Evolutionary conservation across 2,888 invertebrate species (phyloP).

Genomic region (Periphyllus acericola): DNA sequence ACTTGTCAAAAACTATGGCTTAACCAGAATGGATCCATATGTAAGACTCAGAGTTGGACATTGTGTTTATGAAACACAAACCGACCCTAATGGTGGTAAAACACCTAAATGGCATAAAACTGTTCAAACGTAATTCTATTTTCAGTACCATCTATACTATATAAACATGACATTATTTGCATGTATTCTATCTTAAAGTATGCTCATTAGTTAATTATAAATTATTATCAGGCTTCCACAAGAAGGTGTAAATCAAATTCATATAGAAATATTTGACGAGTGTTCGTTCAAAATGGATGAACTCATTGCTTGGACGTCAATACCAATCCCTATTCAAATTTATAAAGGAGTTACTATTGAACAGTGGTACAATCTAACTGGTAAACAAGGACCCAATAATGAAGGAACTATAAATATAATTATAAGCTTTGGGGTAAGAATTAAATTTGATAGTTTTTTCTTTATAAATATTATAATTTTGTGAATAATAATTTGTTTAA

Average conservation of each 20-base stretch:
- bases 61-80: slow-evolving; percentile 94
- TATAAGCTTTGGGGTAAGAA: slow-evolving; percentile 79
- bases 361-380: slow-evolving; percentile 93
- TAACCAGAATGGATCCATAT: slow-evolving; percentile 96
- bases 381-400: slow-evolving; percentile 93
- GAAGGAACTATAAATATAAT: slow-evolving; percentile 95
- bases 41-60: slow-evolving; percentile 92
- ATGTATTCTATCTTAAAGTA: background rate
- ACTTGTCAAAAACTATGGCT: slow-evolving; percentile 93
- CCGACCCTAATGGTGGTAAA: slow-evolving; percentile 93
- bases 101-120: slow-evolving; percentile 96
- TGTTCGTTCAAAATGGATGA: slow-evolving; percentile 97
- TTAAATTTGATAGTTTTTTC: background rate
- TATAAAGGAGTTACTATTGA: slow-evolving; percentile 90
- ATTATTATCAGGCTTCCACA: slow-evolving; percentile 77
- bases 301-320: slow-evolving; percentile 92
- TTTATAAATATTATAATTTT: background rate
- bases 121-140: slow-evolving; percentile 76
- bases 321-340: slow-evolving; percentile 85
- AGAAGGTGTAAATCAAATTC: slow-evolving; percentile 86
- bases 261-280: slow-evolving; percentile 96
- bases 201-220: background rate
- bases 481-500: background rate
- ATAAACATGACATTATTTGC: background rate
- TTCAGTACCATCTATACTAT: background rate